Percentiles rank a stretch among this genome's conserved stretches.
phyloP scores from a whole-genome alignment of 2,113 vertebrate species.

The Gorsachius goisagi region DNA sequence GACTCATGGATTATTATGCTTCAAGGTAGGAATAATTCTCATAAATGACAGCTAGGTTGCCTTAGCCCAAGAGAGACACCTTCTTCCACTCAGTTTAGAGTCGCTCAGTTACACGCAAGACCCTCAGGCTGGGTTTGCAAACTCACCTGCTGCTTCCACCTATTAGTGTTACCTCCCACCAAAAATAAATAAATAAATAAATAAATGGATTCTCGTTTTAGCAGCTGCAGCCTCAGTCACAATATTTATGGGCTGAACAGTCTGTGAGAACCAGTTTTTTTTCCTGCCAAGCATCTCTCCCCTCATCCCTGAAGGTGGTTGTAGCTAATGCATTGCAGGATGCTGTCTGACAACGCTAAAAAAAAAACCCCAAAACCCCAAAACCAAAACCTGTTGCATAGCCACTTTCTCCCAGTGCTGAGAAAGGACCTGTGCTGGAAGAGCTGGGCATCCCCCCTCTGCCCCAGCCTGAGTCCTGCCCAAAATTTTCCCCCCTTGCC shows the following conservation, averaged over 20 bases:
- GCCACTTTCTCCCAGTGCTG: background rate
- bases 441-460: background rate
- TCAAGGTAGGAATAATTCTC: background rate
- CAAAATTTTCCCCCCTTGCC: background rate
- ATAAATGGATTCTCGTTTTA: background rate
- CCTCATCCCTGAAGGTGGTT: background rate
- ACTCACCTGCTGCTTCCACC: background rate
- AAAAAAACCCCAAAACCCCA: too few relatives aligned
- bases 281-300: background rate
- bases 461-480: background rate
- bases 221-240: background rate
- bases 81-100: background rate
- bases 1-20: background rate
- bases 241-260: background rate
- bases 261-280: background rate
- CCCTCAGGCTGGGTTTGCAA: background rate
- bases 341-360: background rate
- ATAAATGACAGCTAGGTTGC: background rate
- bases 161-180: background rate
- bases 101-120: background rate
- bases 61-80: background rate
- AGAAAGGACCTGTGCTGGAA: background rate
- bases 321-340: background rate
- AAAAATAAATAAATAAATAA: too few relatives aligned
- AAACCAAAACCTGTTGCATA: background rate